Evolutionary conservation across 2,113 vertebrate genomes (phyloP), one percentile per base, ranked within the genome.

Genomic region (Carassius carassius): DNA sequence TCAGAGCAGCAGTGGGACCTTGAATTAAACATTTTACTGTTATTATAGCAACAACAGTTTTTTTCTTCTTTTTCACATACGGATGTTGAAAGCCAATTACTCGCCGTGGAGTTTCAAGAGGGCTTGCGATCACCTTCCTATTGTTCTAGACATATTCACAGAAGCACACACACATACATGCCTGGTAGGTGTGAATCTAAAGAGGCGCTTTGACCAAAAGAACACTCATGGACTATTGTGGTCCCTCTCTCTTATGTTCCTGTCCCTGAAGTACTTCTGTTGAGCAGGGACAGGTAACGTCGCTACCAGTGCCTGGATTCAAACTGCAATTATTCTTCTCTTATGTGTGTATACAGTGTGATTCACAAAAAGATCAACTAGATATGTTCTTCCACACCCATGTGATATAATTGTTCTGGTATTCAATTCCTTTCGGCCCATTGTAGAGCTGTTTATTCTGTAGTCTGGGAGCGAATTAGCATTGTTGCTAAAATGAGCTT

Each of bases 141-240:
- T 84, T 87, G 76, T 83, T 76, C 51, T 79, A 41, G 62, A 85
- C 83, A 85, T 67, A 78, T 76, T 81, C 47, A 78, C 60, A 82
- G 73, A 82, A 72, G 49, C 47, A 49, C 80, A 85, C 32, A 51
- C 41, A 79, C 75, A 79, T 47, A 77, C 44, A 74, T 23, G 32
- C 65, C 17, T 56, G 62, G 49, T 75, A 84, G 83, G 83, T 84
- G 83, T 83, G 74, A 77, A 86, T 37, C 54, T n/a, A 73, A 84
- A 86, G 75, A 60, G 62, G 35, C 21, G 76, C 65, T 83, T 73
- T 83, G 79, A 81, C 84, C 74, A 83, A 74, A 78, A 56, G 65
- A 67, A 74, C 82, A 84, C 76, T 84, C 69, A 23, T 82, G 17
- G 72, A 62, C 76, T 75, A 74, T 83, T 83, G 79, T 83, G 69